Conservation (phyloP, 2,888 invertebrate genomes). For the Tetrapedia diversipes region DNA sequence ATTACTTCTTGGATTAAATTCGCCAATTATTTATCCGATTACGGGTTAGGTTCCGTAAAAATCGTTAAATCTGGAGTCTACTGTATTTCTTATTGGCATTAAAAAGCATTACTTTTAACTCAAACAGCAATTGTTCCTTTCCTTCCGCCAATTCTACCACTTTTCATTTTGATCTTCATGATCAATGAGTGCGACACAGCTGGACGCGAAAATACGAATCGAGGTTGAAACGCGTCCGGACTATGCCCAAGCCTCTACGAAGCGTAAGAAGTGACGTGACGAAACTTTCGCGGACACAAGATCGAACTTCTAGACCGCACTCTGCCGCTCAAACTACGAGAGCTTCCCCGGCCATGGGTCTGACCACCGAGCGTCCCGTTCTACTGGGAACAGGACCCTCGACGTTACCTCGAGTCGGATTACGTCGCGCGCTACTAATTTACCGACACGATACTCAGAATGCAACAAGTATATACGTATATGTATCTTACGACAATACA, state of each 20-base stretch:
- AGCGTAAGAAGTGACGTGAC: constrained; percentile 15
- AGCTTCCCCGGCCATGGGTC: constrained; percentile 16
- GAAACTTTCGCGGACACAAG: neutral
- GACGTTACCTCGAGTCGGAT: constrained; percentile 13
- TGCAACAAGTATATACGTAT: constrained; percentile 37
- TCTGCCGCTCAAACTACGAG: neutral
- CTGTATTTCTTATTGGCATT: too few relatives aligned
- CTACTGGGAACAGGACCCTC: constrained; percentile 6
- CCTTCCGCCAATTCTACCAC: too few relatives aligned
- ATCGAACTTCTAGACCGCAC: constrained; percentile 5
- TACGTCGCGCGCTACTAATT: constrained; percentile 7
- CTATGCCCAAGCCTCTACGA: constrained; percentile 29
- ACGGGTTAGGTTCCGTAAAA: too few relatives aligned
- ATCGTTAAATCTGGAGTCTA: too few relatives aligned
- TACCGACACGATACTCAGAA: constrained; percentile 10
- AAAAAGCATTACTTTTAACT: too few relatives aligned
- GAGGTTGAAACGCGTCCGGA: constrained; percentile 20
- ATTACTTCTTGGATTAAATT: too few relatives aligned
- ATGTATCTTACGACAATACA: constrained; percentile 41
- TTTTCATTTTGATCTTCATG: too few relatives aligned
- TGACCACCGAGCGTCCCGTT: constrained; percentile 3
- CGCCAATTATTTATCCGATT: too few relatives aligned
- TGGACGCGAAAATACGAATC: constrained; percentile 20
- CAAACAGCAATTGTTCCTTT: too few relatives aligned
- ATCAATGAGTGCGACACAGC: too few relatives aligned